Base-by-base conservation (phyloP, 2,797 vertebrate species). In the Brachyalestes nurse region DNA sequence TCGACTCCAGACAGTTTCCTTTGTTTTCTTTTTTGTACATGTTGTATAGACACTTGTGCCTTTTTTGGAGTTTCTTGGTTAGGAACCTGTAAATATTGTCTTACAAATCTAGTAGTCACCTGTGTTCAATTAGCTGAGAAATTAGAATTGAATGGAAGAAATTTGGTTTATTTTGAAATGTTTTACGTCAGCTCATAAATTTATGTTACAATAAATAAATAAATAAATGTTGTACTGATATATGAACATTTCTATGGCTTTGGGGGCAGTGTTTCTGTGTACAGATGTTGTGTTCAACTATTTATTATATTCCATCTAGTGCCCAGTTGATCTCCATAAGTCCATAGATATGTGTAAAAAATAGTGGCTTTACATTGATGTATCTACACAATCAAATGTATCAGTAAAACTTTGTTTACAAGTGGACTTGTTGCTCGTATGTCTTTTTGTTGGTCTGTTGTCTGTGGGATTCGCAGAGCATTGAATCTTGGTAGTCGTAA, bases 1-100 rank as follows among this genome's bases (percentile, higher is more conserved):
- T 96, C 95, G 89, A 90, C 92, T 95, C 93, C 93, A 92, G 91
- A 93, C 93, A 92, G 91, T 95, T 87, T 85, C 38, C 51, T 84
- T 78, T 83, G 82, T 82, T 96, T 97, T 87, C 72, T 65, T 87
- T 93, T 94, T 99, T 99, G 97, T 99, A 99, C 93, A 98, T 99
- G 96, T 98, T 99, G 97, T 99, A 99, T 95, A 98, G 96, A 99
- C 95, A 79, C 95, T 97, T 96, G 97, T 99, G 97, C 97, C 98
- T 99, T 99, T 96, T 96, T 96, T 95, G 94, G 93, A 96, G 95
- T 97, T 96, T 96, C 95, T 95, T 93, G 95, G 97, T 97, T 95
- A 95, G 94, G 95, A 96, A 95, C 92, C 88, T 99, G 97, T 98
- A 98, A 91, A 98, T 96, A 97, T 93, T 94, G 93, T 94, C 94